These are phyloP conservation scores for Cyrtonyx montezumae DNA, from an alignment of 2,113 vertebrate genomes.

Conservation along the genomic window DNA sequence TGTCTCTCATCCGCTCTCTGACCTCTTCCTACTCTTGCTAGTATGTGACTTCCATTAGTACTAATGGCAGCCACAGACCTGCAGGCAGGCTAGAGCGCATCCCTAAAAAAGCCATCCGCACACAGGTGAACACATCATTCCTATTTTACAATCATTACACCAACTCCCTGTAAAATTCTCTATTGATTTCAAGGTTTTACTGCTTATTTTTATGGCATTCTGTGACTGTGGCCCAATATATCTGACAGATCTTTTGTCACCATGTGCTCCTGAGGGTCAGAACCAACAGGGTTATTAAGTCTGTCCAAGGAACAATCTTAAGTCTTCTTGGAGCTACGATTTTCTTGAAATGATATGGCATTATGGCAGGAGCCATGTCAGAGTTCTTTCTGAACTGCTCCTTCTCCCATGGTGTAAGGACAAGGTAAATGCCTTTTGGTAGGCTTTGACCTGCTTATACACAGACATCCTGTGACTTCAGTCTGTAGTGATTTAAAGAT, in stretches of 20 bases:
- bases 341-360: background rate
- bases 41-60: background rate
- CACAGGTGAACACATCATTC: background rate
- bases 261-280: background rate
- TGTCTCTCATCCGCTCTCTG: background rate
- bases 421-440: background rate
- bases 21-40: background rate
- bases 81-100: background rate
- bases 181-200: conserved; percentile 5
- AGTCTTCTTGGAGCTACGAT: background rate
- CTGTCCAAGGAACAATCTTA: background rate
- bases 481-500: background rate
- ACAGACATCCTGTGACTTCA: background rate
- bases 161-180: background rate
- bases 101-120: background rate
- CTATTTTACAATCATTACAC: background rate
- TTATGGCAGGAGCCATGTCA: background rate
- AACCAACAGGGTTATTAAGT: background rate
- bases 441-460: background rate
- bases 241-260: background rate
- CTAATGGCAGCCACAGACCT: background rate
- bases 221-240: background rate
- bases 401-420: background rate
- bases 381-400: background rate
- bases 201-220: background rate